Evolutionary conservation across 1,140 invertebrate genomes (phyloP).

Genomic region (Zaprionus camerounensis): DNA sequence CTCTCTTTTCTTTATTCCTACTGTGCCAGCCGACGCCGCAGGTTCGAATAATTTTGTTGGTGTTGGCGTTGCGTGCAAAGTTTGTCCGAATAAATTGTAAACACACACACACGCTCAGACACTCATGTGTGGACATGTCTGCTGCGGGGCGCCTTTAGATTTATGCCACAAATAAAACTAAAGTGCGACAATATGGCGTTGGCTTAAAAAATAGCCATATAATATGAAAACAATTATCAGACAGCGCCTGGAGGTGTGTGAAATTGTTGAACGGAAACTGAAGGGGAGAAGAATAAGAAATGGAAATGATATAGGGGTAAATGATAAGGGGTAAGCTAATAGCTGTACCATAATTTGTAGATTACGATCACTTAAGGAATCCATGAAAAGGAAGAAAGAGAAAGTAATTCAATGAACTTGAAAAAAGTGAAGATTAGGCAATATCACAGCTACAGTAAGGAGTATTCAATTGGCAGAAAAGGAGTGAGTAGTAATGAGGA

Average conservation of each 20-base stretch:
- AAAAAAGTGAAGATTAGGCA: too few relatives aligned
- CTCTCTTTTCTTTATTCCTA: neutral
- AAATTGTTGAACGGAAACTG: constrained; percentile 14
- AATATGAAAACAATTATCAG: constrained; percentile 74
- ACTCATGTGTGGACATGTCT: constrained; percentile 16
- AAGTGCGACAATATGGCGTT: constrained; percentile 75
- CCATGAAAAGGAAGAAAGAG: too few relatives aligned
- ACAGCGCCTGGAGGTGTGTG: constrained; percentile 26
- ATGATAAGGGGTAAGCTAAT: neutral
- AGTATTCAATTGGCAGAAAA: too few relatives aligned
- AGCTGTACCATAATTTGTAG: too few relatives aligned
- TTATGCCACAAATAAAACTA: constrained; percentile 76
- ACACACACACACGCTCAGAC: constrained; percentile 32
- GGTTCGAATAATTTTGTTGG: constrained; percentile 45
- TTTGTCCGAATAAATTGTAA: constrained; percentile 71
- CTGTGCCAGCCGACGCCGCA: constrained; percentile 29
- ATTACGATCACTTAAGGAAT: neutral
- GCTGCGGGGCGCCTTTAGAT: constrained; percentile 51
- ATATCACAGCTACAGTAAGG: too few relatives aligned
- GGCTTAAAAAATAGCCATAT: constrained; percentile 59
- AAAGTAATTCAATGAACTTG: too few relatives aligned
- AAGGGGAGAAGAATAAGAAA: neutral
- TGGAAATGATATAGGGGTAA: neutral
- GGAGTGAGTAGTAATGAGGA: too few relatives aligned
- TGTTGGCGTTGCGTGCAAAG: constrained; percentile 66